Conservation (phyloP, 92 coral and sea anemone species). For the Porites evermanni region DNA sequence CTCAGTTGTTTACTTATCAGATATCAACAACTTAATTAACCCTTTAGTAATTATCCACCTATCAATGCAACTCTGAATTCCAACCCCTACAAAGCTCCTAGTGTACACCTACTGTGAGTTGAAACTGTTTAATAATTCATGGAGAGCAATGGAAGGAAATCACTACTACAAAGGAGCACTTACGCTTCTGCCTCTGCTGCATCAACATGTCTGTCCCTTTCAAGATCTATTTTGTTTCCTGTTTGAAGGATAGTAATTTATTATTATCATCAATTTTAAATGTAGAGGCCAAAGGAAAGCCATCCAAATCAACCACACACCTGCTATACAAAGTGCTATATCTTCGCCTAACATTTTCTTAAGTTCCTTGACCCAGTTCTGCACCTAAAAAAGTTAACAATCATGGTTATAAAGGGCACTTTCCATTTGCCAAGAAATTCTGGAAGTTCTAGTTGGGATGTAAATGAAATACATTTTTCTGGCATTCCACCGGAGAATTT, state of each 20-base stretch:
- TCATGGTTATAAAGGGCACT: too few species aligned
- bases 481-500: too few species aligned
- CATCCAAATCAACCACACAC: constrained; percentile 38
- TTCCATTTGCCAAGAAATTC: too few species aligned
- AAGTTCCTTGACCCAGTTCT: constrained; percentile 98
- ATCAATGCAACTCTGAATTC: neutral
- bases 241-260: neutral
- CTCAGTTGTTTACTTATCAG: too few species aligned
- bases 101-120: neutral
- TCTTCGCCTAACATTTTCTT: constrained; percentile 99
- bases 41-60: too few species aligned
- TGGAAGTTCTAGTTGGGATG: too few species aligned
- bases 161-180: constrained; percentile 37
- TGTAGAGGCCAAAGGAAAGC: neutral
- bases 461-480: too few species aligned
- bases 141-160: neutral
- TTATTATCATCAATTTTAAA: too few species aligned
- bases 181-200: constrained; percentile 97
- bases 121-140: neutral
- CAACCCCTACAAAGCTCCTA: neutral
- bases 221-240: constrained; percentile 99
- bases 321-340: constrained; percentile 97
- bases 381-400: constrained; percentile 66
- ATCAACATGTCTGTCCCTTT: constrained; percentile 98
- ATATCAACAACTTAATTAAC: too few species aligned